phyloP scores from a whole-genome alignment of 2,797 vertebrate species.

The Typhlichthys eigenmanni region DNA sequence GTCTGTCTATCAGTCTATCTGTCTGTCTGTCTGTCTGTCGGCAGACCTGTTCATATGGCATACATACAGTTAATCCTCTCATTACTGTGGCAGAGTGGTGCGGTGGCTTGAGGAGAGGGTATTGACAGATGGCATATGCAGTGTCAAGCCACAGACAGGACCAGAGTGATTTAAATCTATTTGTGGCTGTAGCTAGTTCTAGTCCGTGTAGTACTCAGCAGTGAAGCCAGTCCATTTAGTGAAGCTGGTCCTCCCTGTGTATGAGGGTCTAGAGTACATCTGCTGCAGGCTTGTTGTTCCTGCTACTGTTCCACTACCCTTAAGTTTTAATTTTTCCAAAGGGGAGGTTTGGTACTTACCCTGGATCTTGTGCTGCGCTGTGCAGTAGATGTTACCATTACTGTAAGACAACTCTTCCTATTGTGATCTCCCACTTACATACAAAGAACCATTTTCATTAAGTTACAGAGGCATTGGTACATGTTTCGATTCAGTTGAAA shows the following conservation, averaged over 20 bases:
- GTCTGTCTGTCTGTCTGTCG: slow-evolving; percentile 12
- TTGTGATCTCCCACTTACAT: too few species aligned
- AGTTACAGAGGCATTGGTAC: too few species aligned
- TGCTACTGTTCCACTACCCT: slow-evolving; percentile 10
- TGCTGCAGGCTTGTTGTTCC: slow-evolving; percentile 17
- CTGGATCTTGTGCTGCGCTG: too few species aligned
- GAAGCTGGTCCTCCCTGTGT: too few species aligned
- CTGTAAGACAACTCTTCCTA: too few species aligned
- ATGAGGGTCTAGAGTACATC: background rate
- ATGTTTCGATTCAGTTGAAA: too few species aligned
- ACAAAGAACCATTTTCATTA: too few species aligned
- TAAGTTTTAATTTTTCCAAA: background rate
- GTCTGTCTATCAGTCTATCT: slow-evolving; percentile 24
- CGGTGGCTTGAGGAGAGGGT: slow-evolving; percentile 3
- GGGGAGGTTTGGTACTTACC: background rate
- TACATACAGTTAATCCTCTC: slow-evolving; percentile 48
- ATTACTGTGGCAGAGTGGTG: slow-evolving; percentile 25
- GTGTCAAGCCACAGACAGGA: slow-evolving; percentile 19
- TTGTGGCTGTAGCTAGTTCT: slow-evolving; percentile 27
- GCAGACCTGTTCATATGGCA: slow-evolving; percentile 11
- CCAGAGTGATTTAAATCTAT: slow-evolving; percentile 42
- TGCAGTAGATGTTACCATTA: too few species aligned
- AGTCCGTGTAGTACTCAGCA: background rate
- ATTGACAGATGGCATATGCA: slow-evolving; percentile 66
- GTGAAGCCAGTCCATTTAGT: too few species aligned